Base-by-base conservation (phyloP, 1,140 invertebrate species). In the Drosophila bipectinata region DNA sequence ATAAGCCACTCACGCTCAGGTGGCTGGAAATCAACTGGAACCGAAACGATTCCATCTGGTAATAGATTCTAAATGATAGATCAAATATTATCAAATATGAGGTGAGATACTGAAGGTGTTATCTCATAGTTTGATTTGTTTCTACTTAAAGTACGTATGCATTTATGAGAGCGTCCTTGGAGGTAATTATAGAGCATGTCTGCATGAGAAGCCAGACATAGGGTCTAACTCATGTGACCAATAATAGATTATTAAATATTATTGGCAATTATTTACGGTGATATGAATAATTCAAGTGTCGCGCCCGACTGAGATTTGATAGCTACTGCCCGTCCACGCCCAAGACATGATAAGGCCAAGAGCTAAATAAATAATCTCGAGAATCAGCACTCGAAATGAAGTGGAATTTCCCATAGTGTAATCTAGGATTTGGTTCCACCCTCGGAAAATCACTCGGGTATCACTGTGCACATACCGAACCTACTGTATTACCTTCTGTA, bases 381-480 rank as follows among this genome's bases (percentile, higher is more conserved):
- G 45, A 49, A 49, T 26, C 30, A 34, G 41, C 58, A 63, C 57
- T 73, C 24, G n/a, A 73, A 39, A 49, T 73, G 28, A 73, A 73
- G 71, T 73, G 71, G 71, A 73, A 73, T 63, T 73, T 73, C 69
- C 71, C 71, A 41, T 28, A 64, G 54, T 39, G 56, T 32, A 55
- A 37, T 34, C 52, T 45, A 63, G 58, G 58, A 51, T 73, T 56
- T 44, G 14, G 21, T 30, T 62, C 28, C 44, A 48, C 44, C 37
- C 69, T 44, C 51, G 59, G 71, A 63, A 63, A 73, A 73, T 55
- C 24, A 63, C 39, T 28, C 10, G 32, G 48, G 51, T 34, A 24
- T 55, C 71, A 73, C 71, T 73, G 71, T 73, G 69, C 71, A 62
- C 57, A 24, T 24, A 47, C 18, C 32, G 49, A 26, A 45, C 14